Evolutionary conservation across 2,113 vertebrate genomes (phyloP).

Genomic region (Podilymbus podiceps): DNA sequence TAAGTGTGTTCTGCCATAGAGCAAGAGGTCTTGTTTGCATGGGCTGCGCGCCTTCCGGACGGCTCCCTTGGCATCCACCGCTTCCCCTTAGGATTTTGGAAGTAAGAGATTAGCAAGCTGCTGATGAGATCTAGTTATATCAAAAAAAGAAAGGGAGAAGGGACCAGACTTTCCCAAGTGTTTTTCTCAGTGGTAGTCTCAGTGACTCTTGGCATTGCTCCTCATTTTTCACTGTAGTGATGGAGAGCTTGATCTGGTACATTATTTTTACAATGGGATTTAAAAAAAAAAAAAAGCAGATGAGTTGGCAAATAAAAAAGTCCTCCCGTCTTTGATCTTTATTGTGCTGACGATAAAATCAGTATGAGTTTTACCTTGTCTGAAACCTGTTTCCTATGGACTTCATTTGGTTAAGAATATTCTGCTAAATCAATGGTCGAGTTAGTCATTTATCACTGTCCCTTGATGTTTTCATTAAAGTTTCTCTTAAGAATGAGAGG

Average conservation of each 20-base stretch:
- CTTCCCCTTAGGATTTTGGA: not conserved
- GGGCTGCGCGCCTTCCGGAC: not conserved
- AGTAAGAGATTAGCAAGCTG: not conserved
- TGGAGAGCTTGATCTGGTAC: not conserved
- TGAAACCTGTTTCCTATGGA: not conserved
- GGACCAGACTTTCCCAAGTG: not conserved
- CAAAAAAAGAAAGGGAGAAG: not conserved
- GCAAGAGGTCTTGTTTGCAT: not conserved
- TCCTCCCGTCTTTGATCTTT: not conserved
- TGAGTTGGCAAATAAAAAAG: not conserved
- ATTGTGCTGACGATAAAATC: not conserved
- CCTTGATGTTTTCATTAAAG: not conserved
- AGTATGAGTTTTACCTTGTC: not conserved
- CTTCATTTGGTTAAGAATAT: conserved; percentile 13
- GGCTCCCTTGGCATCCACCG: fast-evolving
- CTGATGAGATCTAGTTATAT: not conserved
- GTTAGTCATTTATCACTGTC: not conserved
- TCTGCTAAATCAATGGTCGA: not conserved
- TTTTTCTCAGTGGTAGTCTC: not conserved
- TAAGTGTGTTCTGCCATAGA: not conserved
- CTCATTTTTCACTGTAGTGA: not conserved
- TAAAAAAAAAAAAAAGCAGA: not conserved
- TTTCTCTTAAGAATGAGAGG: not conserved
- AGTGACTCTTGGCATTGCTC: not conserved
- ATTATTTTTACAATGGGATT: not conserved